Evolutionary conservation across 2,113 vertebrate genomes (phyloP).

Genomic region (Edolisoma coerulescens): DNA sequence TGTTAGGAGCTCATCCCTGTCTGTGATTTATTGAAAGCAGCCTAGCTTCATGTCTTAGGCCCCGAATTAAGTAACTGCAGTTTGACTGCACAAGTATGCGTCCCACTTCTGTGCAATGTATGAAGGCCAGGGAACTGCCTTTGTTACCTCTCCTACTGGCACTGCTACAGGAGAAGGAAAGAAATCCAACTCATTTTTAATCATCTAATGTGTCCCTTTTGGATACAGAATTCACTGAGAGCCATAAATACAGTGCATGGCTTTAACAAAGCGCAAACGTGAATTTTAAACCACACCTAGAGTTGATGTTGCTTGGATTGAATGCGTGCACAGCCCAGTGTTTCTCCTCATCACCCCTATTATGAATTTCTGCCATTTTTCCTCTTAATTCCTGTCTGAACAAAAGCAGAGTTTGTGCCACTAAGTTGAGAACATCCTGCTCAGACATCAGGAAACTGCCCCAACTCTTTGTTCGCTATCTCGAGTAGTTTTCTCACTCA

Average conservation of each 20-base stretch:
- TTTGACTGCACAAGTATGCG: background rate
- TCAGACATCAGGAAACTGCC: background rate
- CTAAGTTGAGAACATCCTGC: background rate
- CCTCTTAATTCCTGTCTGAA: background rate
- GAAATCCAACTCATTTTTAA: background rate
- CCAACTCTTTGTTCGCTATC: background rate
- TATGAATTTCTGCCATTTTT: background rate
- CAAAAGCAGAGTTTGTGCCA: background rate
- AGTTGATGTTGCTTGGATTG: background rate
- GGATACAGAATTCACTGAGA: background rate
- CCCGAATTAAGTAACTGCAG: background rate
- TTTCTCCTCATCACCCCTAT: background rate
- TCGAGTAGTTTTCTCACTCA: rapidly evolving
- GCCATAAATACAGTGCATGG: background rate
- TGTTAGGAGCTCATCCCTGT: background rate
- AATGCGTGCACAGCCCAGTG: rapidly evolving
- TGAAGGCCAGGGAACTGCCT: background rate
- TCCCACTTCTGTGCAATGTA: background rate
- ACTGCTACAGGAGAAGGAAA: background rate
- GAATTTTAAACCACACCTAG: background rate
- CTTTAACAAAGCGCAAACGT: background rate
- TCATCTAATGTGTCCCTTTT: background rate
- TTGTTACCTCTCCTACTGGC: background rate
- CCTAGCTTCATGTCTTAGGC: background rate
- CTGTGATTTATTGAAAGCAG: background rate